Conservation (phyloP, 2,888 invertebrate genomes). For the Hydropsyche betteni region DNA sequence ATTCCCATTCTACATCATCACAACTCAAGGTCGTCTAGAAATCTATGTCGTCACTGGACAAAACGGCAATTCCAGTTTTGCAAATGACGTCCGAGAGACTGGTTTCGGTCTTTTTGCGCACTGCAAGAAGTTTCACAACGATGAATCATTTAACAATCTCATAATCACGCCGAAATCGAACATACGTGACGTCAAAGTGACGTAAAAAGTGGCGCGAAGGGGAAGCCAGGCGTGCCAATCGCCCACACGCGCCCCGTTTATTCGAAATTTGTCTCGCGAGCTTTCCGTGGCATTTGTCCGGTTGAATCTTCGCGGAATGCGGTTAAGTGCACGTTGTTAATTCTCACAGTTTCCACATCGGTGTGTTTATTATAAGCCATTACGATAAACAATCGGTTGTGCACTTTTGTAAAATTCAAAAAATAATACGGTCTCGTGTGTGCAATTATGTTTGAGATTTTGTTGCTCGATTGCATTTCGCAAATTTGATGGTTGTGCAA, state of each 20-base stretch:
- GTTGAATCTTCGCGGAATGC: slow-evolving; percentile 1
- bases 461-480: no score
- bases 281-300: neutral
- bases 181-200: neutral
- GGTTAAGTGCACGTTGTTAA: slow-evolving; percentile 8
- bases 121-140: neutral
- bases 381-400: neutral
- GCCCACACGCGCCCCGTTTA: no score
- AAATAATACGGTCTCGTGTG: no score
- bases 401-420: no score
- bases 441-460: no score
- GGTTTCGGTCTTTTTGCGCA: neutral
- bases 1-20: no score
- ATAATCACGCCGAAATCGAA: neutral
- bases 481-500: no score
- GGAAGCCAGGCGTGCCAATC: no score
- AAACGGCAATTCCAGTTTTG: slow-evolving; percentile 2
- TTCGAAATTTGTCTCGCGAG: neutral
- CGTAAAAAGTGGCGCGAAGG: neutral
- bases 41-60: slow-evolving; percentile 12
- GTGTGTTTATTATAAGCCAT: neutral
- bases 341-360: neutral
- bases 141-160: neutral
- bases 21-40: no score
- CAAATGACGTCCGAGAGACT: neutral